These are phyloP conservation scores for Platalea minor DNA, from an alignment of 2,797 vertebrate species.

Conservation along the genomic window DNA sequence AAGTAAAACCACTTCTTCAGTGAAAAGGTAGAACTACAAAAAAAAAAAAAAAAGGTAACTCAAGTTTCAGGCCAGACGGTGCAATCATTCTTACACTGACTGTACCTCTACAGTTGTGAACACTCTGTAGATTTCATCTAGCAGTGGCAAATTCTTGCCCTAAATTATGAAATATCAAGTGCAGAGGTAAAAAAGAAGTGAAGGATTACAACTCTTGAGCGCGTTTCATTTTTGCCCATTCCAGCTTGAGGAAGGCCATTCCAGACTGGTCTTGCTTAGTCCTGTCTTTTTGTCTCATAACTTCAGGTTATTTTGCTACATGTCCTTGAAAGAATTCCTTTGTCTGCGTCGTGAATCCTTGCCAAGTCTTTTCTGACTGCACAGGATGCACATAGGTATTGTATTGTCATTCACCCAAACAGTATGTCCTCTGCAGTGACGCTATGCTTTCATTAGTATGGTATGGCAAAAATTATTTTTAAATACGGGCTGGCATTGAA, in stretches of 20 bases:
- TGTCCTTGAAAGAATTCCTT: constrained; percentile 61
- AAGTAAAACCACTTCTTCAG: not conserved
- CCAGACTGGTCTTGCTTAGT: not conserved
- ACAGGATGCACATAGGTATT: constrained; percentile 34
- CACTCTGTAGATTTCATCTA: not conserved
- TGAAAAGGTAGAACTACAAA: not conserved
- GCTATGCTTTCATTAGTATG: constrained; percentile 27
- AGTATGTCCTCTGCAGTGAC: not conserved
- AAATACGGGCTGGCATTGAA: not conserved
- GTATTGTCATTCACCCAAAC: constrained; percentile 36
- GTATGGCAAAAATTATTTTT: constrained; percentile 16
- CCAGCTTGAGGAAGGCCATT: not conserved
- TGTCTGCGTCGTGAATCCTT: constrained; percentile 27
- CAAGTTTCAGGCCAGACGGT: not conserved
- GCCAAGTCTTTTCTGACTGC: constrained; percentile 43
- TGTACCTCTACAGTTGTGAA: not conserved
- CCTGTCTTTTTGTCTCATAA: constrained; percentile 27
- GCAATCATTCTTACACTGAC: not conserved
- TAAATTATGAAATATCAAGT: not conserved
- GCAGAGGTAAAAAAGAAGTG: not conserved
- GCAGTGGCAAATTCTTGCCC: not conserved
- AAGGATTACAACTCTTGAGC: not conserved
- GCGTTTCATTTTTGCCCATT: not conserved
- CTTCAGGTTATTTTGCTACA: constrained; percentile 28
- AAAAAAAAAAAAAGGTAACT: not conserved